Base-by-base conservation (phyloP, 2,888 invertebrate genomes). In the Bhutanitis thaidina region DNA sequence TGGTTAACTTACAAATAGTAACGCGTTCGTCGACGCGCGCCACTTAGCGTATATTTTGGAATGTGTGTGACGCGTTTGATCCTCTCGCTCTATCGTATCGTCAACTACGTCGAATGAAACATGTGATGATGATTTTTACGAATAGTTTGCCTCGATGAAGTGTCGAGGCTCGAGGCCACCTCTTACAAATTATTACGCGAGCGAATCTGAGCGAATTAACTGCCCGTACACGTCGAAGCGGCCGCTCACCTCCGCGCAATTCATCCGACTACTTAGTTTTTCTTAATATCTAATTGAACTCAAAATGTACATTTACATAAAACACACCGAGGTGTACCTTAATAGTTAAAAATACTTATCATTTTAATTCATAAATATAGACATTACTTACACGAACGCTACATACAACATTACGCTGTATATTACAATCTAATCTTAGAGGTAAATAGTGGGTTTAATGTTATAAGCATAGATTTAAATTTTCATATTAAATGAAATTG, bases 1-100 rank as follows among this genome's bases (percentile, higher is more conserved):
- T 88, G 88, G 88, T 86, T 85, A 87, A 86, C 80, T 79, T 80
- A 83, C 77, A 82, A 75, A 72, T 68, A 71, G 79, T 70, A 77
- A 77, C 81, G 82, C 80, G 72, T 64, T 67, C 62, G 65, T 64
- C 63, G 74, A 70, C 70, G 72, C 76, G 77, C 77, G 76, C 70
- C 80, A 74, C 74, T 60, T 70, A 65, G 74, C 77, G 77, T 76
- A 66, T 83, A 77, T 82, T 83, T 84, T 88, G 88, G 88, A 88
- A 88, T 88, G 88, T 88, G 64, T 84, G 80, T 79, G 80, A 79
- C 78, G 80, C 82, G 74, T 71, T 65, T 72, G 63, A 62, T 67
- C 64, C 68, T 60, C 53, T 52, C 61, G 62, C 56, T 65, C 56
- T 57, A 62, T 55, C 60, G 49, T 53, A 61, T 58, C 64, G 55